A percentile compares a stretch with the other conserved stretches of the same genome.
These are phyloP conservation scores for Ormyrus labotus DNA, from an alignment of 2,888 invertebrate species.

Conservation along the genomic window DNA sequence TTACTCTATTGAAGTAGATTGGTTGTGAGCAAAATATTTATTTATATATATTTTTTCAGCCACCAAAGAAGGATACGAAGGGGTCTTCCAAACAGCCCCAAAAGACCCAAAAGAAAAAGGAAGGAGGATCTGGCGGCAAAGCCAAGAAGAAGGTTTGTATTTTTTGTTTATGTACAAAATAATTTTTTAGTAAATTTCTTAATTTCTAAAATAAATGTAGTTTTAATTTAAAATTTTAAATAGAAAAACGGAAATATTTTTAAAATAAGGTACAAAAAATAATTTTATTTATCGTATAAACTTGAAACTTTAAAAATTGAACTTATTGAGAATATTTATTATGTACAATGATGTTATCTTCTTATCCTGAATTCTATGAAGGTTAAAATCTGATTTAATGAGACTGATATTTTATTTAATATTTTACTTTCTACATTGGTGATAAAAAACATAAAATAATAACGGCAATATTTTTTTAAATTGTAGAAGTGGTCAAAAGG, in stretches of 20 bases:
- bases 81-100: conserved; percentile 94
- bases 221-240: conserved; percentile 8
- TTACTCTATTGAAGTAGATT: neutral
- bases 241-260: too few relatives aligned
- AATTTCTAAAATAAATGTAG: conserved; percentile 15
- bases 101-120: conserved; percentile 96
- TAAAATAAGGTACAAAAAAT: too few relatives aligned
- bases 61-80: conserved; percentile 95
- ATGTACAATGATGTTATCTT: conserved; percentile 73
- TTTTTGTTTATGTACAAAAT: too few relatives aligned
- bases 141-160: conserved; percentile 93
- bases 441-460: too few relatives aligned
- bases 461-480: conserved; percentile 35
- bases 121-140: conserved; percentile 95
- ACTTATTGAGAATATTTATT: neutral
- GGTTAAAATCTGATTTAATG: conserved; percentile 82
- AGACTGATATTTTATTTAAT: conserved; percentile 76
- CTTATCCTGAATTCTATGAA: conserved; percentile 74
- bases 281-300: too few relatives aligned
- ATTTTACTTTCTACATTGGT: too few relatives aligned
- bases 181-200: conserved; percentile 58
- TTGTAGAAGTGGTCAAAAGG: conserved; percentile 99
- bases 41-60: conserved; percentile 78
- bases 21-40: neutral
- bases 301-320: too few relatives aligned